These are phyloP conservation scores for Catostylus mosaicus DNA, from an alignment of 30 jellyfish, hydroid and myxozoan genomes.

Conservation along the genomic window DNA sequence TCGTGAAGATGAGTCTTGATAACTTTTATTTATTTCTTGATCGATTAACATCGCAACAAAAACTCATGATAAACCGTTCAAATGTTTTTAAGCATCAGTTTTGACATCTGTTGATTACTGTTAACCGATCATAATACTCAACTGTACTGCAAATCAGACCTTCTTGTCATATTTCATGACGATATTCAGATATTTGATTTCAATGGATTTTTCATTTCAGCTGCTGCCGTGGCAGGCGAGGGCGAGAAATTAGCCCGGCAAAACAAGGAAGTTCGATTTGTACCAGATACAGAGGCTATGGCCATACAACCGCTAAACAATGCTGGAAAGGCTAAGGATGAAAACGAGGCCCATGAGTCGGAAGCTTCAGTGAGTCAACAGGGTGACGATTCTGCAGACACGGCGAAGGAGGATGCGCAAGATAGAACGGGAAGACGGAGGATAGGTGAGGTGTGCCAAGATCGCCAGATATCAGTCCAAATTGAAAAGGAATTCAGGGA, in stretches of 20 bases:
- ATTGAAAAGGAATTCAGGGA: conserved; percentile 72
- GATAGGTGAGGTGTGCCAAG: conserved; percentile 25
- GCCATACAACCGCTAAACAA: not conserved
- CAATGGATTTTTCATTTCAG: not conserved
- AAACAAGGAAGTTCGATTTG: conserved; percentile 34
- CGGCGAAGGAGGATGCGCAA: not conserved
- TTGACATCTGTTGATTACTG: too few species aligned
- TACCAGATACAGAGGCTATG: conserved; percentile 38
- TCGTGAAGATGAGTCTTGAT: too few species aligned
- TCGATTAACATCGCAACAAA: too few species aligned
- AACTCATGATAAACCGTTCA: too few species aligned
- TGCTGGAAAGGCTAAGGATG: not conserved
- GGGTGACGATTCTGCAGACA: not conserved
- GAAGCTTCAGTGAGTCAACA: not conserved
- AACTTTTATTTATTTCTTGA: too few species aligned
- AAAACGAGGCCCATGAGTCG: not conserved
- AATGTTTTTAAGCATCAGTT: too few species aligned
- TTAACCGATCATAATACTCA: too few species aligned
- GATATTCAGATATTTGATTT: too few species aligned
- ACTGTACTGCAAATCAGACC: too few species aligned
- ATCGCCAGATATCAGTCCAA: conserved; percentile 65
- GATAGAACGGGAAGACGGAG: not conserved
- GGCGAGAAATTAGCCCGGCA: not conserved
- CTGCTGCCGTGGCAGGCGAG: conserved; percentile 17
- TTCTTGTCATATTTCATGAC: too few species aligned